phyloP scores from a whole-genome alignment of 2,113 vertebrate genomes.

The Myotis yumanensis region DNA sequence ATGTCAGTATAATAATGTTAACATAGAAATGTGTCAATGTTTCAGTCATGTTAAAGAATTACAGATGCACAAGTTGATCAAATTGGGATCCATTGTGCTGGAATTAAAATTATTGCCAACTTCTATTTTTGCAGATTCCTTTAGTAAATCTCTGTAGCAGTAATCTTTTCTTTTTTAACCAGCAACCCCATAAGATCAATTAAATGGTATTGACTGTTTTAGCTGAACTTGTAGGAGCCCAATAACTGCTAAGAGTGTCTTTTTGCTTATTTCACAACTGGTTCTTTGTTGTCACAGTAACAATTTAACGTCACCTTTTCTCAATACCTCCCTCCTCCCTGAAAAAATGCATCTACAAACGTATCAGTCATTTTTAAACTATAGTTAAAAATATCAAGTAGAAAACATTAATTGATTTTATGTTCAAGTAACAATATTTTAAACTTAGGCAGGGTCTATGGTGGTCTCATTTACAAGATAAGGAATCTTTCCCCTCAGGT shows the following conservation, averaged over 20 bases:
- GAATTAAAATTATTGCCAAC: not conserved
- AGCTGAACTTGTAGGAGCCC: slow-evolving; percentile 32
- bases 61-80: not conserved
- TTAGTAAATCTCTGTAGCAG: not conserved
- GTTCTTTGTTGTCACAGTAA: slow-evolving; percentile 67
- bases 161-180: not conserved
- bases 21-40: not conserved
- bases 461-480: slow-evolving; percentile 29
- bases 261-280: slow-evolving; percentile 64
- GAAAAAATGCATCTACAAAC: slow-evolving; percentile 11
- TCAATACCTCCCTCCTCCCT: not conserved
- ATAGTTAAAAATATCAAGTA: slow-evolving; percentile 42
- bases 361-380: slow-evolving; percentile 47
- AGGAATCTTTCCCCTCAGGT: not conserved
- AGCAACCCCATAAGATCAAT: slow-evolving; percentile 29
- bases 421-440: not conserved
- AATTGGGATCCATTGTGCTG: not conserved
- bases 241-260: slow-evolving; percentile 43
- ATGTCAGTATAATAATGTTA: not conserved
- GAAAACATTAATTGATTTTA: slow-evolving; percentile 53
- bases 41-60: not conserved
- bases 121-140: slow-evolving; percentile 20
- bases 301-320: slow-evolving; percentile 55
- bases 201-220: slow-evolving; percentile 52
- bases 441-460: not conserved